Evolutionary conservation across 2,113 vertebrate species (phyloP), one percentile per base, ranked within the genome.

Genomic region (Neolamprologus modestus): DNA sequence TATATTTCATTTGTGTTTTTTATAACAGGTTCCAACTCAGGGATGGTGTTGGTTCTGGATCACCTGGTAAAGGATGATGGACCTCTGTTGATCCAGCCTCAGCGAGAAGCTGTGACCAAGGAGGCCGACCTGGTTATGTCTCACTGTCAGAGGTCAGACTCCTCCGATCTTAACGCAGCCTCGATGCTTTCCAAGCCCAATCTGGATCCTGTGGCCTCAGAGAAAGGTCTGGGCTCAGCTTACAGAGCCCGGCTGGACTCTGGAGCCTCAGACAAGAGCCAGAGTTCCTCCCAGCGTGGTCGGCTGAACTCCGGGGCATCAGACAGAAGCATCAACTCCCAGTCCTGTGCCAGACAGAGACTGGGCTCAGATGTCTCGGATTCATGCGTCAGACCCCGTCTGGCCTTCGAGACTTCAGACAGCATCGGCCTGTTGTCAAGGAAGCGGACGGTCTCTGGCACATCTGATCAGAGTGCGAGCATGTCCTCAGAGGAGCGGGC

Each of bases 31-130:
- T 79, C 92, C 8, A 94, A 93, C 24, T 95, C 95, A 0, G 95
- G 89, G 82, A 96, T 97, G 91, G 91, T 97, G 2, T 87, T 97
- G 84, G 94, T 97, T 73, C 91, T 97, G 4, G 97, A 97, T 90
- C 92, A 96, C 76, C 90, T 96, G 82, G 94, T 89, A 81, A 95
- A 95, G 90, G 94, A 95, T 14, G 96, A 94, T 12, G 92, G 90
- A 80, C 92, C 95, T 78, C 76, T 93, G 83, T 52, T 93, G 84
- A 91, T 93, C 59, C 90, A 90, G 50, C 90, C 94, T 47, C 93
- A 92, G 45, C 89, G 87, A 28, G 95, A 97, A 59, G 55, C 92
- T 42, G 82, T 87, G 91, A 89, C 82, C 45, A 14, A 91, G 9
- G 94, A 96, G 71, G 82, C 93, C 1, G 95, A 96, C 42, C 68